Evolutionary conservation across 1,140 invertebrate genomes (phyloP), one percentile per base, ranked within the genome.

Genomic region (Proctacanthus coquilletti): DNA sequence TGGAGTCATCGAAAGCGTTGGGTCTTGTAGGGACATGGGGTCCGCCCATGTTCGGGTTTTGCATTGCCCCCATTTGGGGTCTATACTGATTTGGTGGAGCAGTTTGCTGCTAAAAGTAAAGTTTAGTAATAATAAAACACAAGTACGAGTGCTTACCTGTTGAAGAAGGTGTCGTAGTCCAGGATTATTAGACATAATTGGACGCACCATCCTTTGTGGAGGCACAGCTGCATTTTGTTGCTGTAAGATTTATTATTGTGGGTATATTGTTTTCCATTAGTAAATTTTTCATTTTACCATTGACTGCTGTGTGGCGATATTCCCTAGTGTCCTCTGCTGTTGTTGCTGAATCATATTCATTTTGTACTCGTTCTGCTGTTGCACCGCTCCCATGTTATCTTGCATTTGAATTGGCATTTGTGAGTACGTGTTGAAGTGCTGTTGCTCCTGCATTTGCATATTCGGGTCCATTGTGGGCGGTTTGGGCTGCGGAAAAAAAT

Each of bases 141-240:
- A 48, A 3, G 55, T 48, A 5, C 52, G 47, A 5, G 47, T 45
- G 30, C 23, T 47, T 61, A 77, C 75, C 54, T 77, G 75, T 56
- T 80, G 75, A 3, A 80, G 61, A 15, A 80, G 58, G 59, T 77
- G 72, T 18, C 76, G 57, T 18, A 80, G 53, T n/a, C 75, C 75
- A n/a, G 74, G 68, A 60, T 73, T 76, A 43, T 71, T 75, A 33
- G 49, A 56, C 49, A 74, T 69, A 14, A 69, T 65, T 14, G 75
- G 74, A 32, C 74, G 62, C 58, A 77, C 72, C 59, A 79, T 69
- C 48, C 74, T 61, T 39, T 73, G 71, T 18, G 13, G 21, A 17
- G 8, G 23, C 8, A 27, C 23, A 8, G 23, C 23, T 27, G 13
- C 23, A n/a, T n/a, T n/a, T 34, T 56, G 53, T 35, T 53, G 49